These are phyloP conservation scores for Ariolimax columbianus DNA, from an alignment of 2,888 invertebrate genomes.

Conservation along the genomic window DNA sequence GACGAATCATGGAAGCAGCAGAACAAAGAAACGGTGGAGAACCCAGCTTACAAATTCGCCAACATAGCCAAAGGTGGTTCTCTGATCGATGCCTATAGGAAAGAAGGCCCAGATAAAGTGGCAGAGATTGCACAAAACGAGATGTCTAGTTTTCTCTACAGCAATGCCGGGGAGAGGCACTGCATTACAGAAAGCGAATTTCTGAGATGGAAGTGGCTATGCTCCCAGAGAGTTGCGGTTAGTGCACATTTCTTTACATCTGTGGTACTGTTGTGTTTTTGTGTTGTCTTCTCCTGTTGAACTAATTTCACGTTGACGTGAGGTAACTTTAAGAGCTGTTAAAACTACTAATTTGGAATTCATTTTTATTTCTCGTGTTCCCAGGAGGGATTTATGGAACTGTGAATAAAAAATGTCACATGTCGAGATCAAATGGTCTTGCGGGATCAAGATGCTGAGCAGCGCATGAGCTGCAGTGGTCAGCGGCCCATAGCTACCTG, in stretches of 20 bases:
- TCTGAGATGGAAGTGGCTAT: slow-evolving; percentile 80
- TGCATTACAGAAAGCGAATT: slow-evolving; percentile 69
- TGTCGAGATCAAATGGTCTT: too few species aligned
- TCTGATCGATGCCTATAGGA: slow-evolving; percentile 68
- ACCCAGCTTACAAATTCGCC: slow-evolving; percentile 75
- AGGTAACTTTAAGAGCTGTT: too few species aligned
- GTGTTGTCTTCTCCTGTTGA: too few species aligned
- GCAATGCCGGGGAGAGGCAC: slow-evolving; percentile 68
- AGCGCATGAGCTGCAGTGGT: too few species aligned
- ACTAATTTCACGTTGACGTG: too few species aligned
- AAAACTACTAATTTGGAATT: too few species aligned
- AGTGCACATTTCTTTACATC: background rate
- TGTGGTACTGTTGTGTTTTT: too few species aligned
- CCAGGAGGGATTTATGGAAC: too few species aligned
- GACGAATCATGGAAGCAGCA: slow-evolving; percentile 75
- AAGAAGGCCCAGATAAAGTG: slow-evolving; percentile 68
- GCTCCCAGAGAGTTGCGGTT: background rate
- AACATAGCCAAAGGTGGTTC: slow-evolving; percentile 72
- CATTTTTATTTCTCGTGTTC: too few species aligned
- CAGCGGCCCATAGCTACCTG: too few species aligned
- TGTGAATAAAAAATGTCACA: too few species aligned
- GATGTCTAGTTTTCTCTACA: slow-evolving; percentile 70
- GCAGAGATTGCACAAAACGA: slow-evolving; percentile 69
- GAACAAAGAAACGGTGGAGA: slow-evolving; percentile 72
- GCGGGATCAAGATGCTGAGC: too few species aligned